These are phyloP conservation scores for Synodontis membranacea DNA, from an alignment of 2,113 vertebrate genomes.

Conservation along the genomic window DNA sequence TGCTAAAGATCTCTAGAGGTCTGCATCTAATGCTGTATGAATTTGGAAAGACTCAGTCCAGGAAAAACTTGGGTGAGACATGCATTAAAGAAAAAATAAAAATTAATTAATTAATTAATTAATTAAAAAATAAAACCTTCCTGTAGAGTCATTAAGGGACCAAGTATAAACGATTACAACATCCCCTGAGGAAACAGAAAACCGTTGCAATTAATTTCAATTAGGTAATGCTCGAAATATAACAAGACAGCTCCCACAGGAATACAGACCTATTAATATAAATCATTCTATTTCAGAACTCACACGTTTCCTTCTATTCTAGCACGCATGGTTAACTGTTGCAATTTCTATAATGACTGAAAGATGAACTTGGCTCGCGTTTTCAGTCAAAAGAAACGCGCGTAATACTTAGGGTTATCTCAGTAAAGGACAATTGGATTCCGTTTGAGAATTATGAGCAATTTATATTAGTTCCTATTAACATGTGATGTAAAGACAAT, in stretches of 20 bases:
- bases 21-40: background rate
- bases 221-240: background rate
- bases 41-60: background rate
- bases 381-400: background rate
- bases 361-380: background rate
- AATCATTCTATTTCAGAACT: background rate
- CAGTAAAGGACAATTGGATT: background rate
- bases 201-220: background rate
- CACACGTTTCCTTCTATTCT: background rate
- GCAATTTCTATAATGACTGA: background rate
- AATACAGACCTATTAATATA: background rate
- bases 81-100: background rate
- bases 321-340: background rate
- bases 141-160: background rate
- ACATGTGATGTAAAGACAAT: background rate
- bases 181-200: background rate
- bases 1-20: background rate
- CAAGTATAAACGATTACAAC: background rate
- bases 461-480: background rate
- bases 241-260: background rate
- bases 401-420: background rate
- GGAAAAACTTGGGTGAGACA: background rate
- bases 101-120: too few species aligned
- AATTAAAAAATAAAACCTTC: too few species aligned
- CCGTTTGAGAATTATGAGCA: background rate